Evolutionary conservation across 2,797 vertebrate genomes (phyloP).

Genomic region (Myiothlypis chrysogaster): DNA sequence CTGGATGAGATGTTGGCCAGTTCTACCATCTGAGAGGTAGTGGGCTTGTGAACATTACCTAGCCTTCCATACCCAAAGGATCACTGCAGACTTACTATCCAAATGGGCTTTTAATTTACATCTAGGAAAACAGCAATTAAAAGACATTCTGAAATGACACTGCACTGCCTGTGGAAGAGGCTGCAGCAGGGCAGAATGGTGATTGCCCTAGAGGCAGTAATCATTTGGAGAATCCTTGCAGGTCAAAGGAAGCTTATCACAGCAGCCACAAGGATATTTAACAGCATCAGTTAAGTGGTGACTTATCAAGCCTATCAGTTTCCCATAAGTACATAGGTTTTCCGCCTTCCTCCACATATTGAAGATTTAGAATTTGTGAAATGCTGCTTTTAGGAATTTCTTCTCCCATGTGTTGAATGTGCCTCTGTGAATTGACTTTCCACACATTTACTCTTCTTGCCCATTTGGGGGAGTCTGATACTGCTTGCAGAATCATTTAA

Average conservation of each 20-base stretch:
- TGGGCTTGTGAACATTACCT: background rate
- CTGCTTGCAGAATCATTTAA: background rate
- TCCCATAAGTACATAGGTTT: background rate
- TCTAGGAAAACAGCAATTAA: background rate
- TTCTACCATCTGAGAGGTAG: background rate
- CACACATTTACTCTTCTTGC: background rate
- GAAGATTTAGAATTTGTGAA: background rate
- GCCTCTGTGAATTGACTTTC: background rate
- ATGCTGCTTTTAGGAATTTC: background rate
- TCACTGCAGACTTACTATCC: background rate
- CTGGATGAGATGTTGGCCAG: background rate
- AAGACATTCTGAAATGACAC: background rate
- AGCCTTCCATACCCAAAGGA: background rate
- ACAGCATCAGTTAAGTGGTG: background rate
- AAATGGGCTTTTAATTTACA: background rate
- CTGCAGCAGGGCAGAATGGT: background rate
- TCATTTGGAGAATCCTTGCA: background rate
- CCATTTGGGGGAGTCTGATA: slow-evolving; percentile 31
- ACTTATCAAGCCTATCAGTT: background rate
- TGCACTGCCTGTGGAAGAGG: background rate
- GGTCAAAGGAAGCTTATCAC: background rate
- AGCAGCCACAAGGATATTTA: background rate
- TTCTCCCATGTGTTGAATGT: background rate
- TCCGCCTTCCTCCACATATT: background rate
- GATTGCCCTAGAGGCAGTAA: background rate